A percentile compares a stretch with the other conserved stretches of the same genome.
These are phyloP conservation scores for Amphipoea oculea DNA, from an alignment of 2,888 invertebrate genomes.

Conservation along the genomic window DNA sequence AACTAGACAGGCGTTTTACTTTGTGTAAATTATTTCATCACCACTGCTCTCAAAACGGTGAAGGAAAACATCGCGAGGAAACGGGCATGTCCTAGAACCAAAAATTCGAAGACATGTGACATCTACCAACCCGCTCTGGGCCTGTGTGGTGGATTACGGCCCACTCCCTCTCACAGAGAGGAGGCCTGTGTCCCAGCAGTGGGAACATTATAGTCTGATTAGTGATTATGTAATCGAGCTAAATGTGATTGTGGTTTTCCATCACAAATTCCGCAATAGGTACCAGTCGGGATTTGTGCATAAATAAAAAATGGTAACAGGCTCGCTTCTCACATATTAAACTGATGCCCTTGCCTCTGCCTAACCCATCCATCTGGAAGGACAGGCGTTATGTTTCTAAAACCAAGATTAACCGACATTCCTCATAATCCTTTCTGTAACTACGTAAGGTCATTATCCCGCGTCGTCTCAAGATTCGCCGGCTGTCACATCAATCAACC, in stretches of 20 bases:
- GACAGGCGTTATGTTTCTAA: background rate
- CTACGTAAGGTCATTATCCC: slow-evolving; percentile 70
- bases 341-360: background rate
- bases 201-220: no score
- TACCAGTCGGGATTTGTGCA: background rate
- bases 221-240: no score
- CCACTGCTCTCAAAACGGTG: no score
- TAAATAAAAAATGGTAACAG: background rate
- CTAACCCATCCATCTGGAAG: background rate
- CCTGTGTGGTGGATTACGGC: no score
- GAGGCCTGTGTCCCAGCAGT: no score
- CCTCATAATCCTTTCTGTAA: slow-evolving; percentile 5
- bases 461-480: slow-evolving; percentile 20
- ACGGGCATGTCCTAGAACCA: no score
- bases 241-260: background rate
- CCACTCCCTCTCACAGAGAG: no score
- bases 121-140: no score
- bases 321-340: background rate
- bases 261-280: background rate
- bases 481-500: slow-evolving; percentile 73
- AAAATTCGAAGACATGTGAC: no score
- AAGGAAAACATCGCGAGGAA: no score
- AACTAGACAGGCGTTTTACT: no score
- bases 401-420: background rate
- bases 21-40: no score